Conservation (phyloP, 2,888 invertebrate species). For the Eilema sororculum region DNA sequence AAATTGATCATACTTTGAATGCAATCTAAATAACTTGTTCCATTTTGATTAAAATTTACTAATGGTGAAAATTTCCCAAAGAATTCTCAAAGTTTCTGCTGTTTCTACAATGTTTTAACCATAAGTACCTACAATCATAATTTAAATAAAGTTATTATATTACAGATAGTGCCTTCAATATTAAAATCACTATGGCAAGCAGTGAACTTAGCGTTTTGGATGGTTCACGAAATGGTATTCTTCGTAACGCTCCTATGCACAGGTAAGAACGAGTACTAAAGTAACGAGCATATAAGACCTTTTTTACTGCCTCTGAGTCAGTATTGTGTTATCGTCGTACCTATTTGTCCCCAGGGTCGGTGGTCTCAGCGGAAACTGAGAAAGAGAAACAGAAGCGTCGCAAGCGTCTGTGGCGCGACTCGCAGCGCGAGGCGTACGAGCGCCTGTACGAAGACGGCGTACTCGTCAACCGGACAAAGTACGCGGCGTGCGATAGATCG, state of each 20-base stretch:
- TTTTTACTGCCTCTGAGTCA: no score
- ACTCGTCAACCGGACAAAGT: constrained; percentile 74
- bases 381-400: constrained; percentile 73
- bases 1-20: neutral
- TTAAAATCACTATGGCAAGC: constrained; percentile 67
- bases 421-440: constrained; percentile 75
- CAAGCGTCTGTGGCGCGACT: constrained; percentile 64
- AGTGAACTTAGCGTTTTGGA: constrained; percentile 54
- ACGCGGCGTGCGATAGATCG: constrained; percentile 78
- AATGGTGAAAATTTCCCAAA: no score
- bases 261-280: constrained; percentile 55
- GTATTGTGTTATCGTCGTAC: neutral
- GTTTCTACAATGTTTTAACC: no score
- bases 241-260: constrained; percentile 61
- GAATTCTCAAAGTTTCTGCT: no score
- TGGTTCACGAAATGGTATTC: constrained; percentile 61
- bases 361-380: constrained; percentile 67
- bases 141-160: constrained; percentile 5
- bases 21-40: neutral
- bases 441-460: constrained; percentile 71
- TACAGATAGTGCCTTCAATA: constrained; percentile 69
- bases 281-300: no score
- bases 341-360: constrained; percentile 47
- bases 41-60: neutral
- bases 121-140: no score